Evolutionary conservation across 2,888 invertebrate genomes (phyloP).

Genomic region (Ceramica pisi): DNA sequence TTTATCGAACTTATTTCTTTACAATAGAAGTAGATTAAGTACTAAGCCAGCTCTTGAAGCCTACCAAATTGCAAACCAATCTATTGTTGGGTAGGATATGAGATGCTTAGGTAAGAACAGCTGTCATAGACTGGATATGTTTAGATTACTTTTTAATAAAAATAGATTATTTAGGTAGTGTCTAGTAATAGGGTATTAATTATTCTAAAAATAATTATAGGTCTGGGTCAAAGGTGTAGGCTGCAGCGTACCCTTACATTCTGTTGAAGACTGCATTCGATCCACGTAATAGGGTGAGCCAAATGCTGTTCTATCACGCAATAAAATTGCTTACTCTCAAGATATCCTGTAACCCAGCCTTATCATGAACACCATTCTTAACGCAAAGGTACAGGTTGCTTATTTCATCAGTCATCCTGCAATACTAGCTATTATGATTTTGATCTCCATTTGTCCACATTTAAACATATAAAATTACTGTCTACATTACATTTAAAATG

Average conservation of each 20-base stretch:
- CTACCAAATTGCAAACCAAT: not conserved
- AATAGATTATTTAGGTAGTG: not conserved
- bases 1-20: not conserved
- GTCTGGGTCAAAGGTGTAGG: slow-evolving; percentile 6
- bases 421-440: not conserved
- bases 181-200: not conserved
- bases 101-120: not conserved
- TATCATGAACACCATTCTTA: not conserved
- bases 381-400: not conserved
- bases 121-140: not conserved
- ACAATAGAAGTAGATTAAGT: not conserved
- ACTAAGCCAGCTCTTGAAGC: not conserved
- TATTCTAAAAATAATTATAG: not conserved
- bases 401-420: not conserved
- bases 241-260: slow-evolving; percentile 9
- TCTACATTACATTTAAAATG: not conserved
- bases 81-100: not conserved
- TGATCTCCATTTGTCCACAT: too few species aligned
- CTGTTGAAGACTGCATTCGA: slow-evolving; percentile 31
- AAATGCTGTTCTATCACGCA: slow-evolving; percentile 18
- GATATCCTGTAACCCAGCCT: not conserved
- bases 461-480: not conserved
- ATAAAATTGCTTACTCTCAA: not conserved
- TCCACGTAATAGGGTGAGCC: slow-evolving; percentile 33
- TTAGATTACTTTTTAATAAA: not conserved